These are phyloP conservation scores for Pectinophora gossypiella DNA, from an alignment of 1,140 invertebrate species.

Conservation along the genomic window DNA sequence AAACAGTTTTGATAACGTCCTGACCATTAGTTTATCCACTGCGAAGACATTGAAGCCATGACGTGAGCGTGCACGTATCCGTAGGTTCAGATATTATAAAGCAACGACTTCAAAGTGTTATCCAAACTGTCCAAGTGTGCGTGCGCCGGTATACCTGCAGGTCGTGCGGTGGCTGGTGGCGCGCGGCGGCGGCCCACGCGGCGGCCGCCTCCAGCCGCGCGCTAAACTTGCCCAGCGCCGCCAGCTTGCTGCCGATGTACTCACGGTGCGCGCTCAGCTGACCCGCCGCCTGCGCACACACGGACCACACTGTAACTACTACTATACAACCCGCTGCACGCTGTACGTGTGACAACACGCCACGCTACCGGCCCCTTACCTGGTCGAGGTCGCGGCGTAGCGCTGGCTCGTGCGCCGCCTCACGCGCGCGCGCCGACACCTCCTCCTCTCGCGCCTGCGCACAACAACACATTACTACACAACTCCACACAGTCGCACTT, in stretches of 20 bases:
- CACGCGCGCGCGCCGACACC: slow-evolving; percentile 73
- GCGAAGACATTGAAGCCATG: too few species aligned
- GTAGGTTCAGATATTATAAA: too few species aligned
- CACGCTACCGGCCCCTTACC: too few species aligned
- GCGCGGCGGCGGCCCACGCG: slow-evolving; percentile 75
- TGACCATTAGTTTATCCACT: too few species aligned
- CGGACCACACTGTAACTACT: too few species aligned
- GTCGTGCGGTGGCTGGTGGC: slow-evolving; percentile 35
- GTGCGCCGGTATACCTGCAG: not conserved
- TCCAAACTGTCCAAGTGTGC: too few species aligned
- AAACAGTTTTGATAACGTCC: too few species aligned
- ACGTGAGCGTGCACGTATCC: too few species aligned
- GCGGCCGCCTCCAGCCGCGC: slow-evolving; percentile 76
- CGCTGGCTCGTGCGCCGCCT: slow-evolving; percentile 57
- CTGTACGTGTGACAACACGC: too few species aligned
- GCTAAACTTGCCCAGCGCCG: slow-evolving; percentile 77
- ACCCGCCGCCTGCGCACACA: not conserved
- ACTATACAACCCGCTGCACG: too few species aligned
- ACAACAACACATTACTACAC: not conserved
- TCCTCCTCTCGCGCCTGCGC: slow-evolving; percentile 83
- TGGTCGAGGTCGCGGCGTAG: not conserved
- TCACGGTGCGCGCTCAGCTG: slow-evolving; percentile 4
- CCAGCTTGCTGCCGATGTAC: slow-evolving; percentile 29
- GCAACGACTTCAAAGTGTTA: too few species aligned
- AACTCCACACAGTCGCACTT: too few species aligned